phyloP scores from a whole-genome alignment of 2,888 invertebrate species.

The Ditula angustiorana region DNA sequence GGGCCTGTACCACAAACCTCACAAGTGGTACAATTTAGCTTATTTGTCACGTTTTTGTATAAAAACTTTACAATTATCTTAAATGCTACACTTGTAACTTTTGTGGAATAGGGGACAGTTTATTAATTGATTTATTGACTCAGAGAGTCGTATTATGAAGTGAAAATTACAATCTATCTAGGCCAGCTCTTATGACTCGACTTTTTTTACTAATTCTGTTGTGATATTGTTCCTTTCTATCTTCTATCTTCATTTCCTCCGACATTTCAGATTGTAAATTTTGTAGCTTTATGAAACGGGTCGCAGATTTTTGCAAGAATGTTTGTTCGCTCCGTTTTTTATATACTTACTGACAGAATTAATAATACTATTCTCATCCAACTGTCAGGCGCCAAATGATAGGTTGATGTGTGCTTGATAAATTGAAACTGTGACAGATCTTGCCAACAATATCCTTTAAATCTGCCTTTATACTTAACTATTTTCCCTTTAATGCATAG shows the following conservation, averaged over 20 bases:
- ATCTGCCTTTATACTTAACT: slow-evolving; percentile 24
- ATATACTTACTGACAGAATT: neutral
- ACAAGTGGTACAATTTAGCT: too few species aligned
- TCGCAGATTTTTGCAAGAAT: neutral
- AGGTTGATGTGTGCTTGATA: neutral
- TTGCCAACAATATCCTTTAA: slow-evolving; percentile 31
- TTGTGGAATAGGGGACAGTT: too few species aligned
- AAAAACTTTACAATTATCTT: too few species aligned
- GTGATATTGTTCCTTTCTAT: neutral
- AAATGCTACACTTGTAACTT: too few species aligned
- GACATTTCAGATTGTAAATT: neutral
- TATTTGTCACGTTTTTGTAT: too few species aligned
- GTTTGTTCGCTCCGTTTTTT: neutral
- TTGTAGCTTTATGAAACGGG: neutral
- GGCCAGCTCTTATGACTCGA: too few species aligned
- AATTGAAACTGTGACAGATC: slow-evolving; percentile 29
- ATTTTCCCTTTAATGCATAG: neutral
- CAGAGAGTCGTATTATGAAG: too few species aligned
- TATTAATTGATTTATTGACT: too few species aligned
- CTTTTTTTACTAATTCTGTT: too few species aligned
- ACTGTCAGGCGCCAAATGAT: neutral
- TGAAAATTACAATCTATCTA: too few species aligned
- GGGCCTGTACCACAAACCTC: too few species aligned
- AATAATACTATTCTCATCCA: neutral
- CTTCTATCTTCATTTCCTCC: neutral